These are phyloP conservation scores for Drosophila tripunctata DNA, from an alignment of 2,888 invertebrate species.

Conservation along the genomic window DNA sequence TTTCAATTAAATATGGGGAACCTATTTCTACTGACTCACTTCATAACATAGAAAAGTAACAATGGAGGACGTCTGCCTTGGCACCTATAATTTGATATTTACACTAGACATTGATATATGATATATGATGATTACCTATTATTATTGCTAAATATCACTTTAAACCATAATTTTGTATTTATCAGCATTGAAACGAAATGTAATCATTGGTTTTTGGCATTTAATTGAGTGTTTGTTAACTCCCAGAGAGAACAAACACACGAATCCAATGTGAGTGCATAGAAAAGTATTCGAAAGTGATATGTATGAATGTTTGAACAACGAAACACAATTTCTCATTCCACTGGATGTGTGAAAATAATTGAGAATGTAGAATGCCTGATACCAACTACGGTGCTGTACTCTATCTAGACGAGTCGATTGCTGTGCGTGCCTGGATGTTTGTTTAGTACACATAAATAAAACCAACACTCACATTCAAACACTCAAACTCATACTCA, in stretches of 20 bases:
- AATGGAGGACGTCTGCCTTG: background rate
- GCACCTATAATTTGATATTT: background rate
- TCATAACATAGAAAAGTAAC: background rate
- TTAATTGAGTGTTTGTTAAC: conserved; percentile 9
- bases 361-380: conserved; percentile 31
- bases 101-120: background rate
- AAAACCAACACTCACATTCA: conserved; percentile 52
- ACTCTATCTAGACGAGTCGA: conserved; percentile 2
- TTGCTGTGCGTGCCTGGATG: conserved; percentile 40
- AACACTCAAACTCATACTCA: conserved; percentile 19
- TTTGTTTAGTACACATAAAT: conserved; percentile 70
- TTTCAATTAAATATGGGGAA: too few species aligned
- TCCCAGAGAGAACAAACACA: background rate
- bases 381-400: background rate
- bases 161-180: conserved; percentile 5
- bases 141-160: conserved; percentile 4
- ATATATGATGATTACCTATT: background rate
- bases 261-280: conserved; percentile 2
- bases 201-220: background rate
- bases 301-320: conserved; percentile 31
- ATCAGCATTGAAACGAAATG: background rate
- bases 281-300: conserved; percentile 4
- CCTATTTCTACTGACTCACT: too few species aligned
- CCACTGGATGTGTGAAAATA: conserved; percentile 23
- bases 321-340: conserved; percentile 21